Evolutionary conservation across 1,140 invertebrate species (phyloP), one percentile per base, ranked within the genome.

Genomic region (Stegodyphus dumicola): DNA sequence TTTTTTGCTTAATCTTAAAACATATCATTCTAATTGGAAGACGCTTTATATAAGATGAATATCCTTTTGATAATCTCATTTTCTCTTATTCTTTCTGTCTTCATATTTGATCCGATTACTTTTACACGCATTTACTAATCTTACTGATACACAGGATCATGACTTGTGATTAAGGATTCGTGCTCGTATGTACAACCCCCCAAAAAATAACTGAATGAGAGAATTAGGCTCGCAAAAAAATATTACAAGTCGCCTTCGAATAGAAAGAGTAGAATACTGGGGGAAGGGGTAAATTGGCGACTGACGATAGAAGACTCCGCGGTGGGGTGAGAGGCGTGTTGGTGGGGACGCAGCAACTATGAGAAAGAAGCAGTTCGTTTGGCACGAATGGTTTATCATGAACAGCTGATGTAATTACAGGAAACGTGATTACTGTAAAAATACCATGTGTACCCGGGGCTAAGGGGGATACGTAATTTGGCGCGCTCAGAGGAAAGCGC

Each of bases 351-450:
- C 76, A 66, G 13, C 60, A n/a, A 48, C 60, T 66, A 33, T 7
- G 76, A 77, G 15, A 77, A 77, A 65, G 80, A 83, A 83, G 70
- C 71, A 74, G 70, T 83, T 83, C 80, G 80, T 83, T 83, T 83
- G 80, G 80, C 80, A 83, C 80, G 80, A 83, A 83, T 83, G 80
- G 33, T 83, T 83, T 83, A 83, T 83, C 80, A 83, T 83, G 71
- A 83, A 51, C 80, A 83, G 80, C 80, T 83, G 80, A 83, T 83
- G 80, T 83, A 83, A 83, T 83, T 83, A 83, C 80, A 83, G 69
- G 80, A 73, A 83, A 83, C 80, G 80, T 83, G 80, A 83, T 83
- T 83, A 83, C 80, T 66, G 80, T 83, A 83, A 83, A 83, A 83
- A 83, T 83, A 83, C 80, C 80, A 75, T 75, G 80, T 75, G 60